Conservation (phyloP, 2,113 vertebrate genomes). For the Daboia siamensis region DNA sequence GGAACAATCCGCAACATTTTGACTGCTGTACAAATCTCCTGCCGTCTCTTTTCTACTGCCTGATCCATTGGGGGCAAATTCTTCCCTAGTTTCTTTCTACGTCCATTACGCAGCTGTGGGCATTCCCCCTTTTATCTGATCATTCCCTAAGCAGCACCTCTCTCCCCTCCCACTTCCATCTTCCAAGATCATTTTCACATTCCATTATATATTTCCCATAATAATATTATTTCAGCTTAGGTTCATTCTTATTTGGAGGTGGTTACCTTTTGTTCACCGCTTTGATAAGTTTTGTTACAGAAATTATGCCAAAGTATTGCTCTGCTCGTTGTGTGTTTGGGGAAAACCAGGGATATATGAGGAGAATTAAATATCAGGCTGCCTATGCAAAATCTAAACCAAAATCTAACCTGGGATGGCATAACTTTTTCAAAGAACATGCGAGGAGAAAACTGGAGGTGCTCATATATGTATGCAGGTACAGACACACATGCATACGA, state of each 20-base stretch:
- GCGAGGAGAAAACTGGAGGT: background rate
- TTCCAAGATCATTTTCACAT: background rate
- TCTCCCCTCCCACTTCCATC: too few relatives aligned
- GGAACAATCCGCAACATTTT: background rate
- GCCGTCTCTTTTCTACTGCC: background rate
- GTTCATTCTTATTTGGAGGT: background rate
- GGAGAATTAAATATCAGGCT: background rate
- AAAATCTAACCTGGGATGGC: too few relatives aligned
- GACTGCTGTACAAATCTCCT: background rate
- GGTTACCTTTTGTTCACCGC: background rate
- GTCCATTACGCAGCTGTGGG: background rate
- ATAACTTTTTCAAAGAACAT: background rate
- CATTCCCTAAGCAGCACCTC: background rate
- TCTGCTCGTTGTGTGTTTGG: background rate
- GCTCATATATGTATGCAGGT: background rate
- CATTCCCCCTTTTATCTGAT: background rate
- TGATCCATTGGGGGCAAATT: background rate
- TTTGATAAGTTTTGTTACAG: background rate
- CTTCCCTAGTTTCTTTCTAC: background rate
- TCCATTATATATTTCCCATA: background rate
- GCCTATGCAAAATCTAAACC: background rate
- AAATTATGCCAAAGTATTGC: background rate
- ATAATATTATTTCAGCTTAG: background rate
- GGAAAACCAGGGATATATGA: background rate
- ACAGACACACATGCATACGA: background rate